Evolutionary conservation across 2,797 vertebrate species (phyloP).

Genomic region (Knipowitschia caucasica): DNA sequence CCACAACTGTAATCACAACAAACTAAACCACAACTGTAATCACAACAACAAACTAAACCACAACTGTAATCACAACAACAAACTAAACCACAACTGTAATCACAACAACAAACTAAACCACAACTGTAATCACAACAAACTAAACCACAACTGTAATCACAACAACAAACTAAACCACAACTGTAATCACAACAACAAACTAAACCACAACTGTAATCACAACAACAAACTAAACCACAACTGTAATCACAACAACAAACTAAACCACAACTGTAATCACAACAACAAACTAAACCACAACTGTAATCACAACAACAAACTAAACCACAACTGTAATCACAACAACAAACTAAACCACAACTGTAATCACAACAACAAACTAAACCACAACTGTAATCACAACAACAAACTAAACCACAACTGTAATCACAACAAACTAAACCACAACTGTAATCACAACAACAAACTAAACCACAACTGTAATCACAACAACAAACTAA

Average conservation of each 20-base stretch:
- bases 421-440: slow-evolving; percentile 55
- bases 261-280: background rate
- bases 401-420: slow-evolving; percentile 73
- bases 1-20: slow-evolving; percentile 73
- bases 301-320: slow-evolving; percentile 51
- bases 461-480: slow-evolving; percentile 82
- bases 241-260: slow-evolving; percentile 51
- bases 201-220: background rate
- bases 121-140: slow-evolving; percentile 64
- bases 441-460: background rate
- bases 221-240: slow-evolving; percentile 73
- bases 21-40: background rate
- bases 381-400: background rate
- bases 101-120: slow-evolving; percentile 61
- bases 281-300: slow-evolving; percentile 73
- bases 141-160: background rate
- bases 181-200: slow-evolving; percentile 51
- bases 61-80: slow-evolving; percentile 61
- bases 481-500: background rate
- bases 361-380: slow-evolving; percentile 51
- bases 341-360: slow-evolving; percentile 73
- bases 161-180: slow-evolving; percentile 73
- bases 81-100: background rate
- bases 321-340: background rate
- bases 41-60: slow-evolving; percentile 61